Conservation (phyloP, 2,113 vertebrate genomes). For the Chrysochloris asiatica region DNA sequence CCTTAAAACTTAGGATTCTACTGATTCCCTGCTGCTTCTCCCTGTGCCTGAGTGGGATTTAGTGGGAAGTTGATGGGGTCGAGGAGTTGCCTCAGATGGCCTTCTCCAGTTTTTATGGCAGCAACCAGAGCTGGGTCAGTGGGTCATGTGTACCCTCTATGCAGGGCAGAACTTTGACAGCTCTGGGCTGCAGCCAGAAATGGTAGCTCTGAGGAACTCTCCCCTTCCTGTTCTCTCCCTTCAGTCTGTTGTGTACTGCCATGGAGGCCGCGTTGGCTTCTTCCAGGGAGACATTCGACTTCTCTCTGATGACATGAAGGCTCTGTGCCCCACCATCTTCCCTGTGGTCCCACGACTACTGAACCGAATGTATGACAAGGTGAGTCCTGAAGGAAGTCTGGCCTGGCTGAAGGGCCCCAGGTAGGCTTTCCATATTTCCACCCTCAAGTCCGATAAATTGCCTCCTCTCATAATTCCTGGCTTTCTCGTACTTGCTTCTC, state of each 20-base stretch:
- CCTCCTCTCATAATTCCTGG: no score
- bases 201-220: neutral
- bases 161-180: neutral
- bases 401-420: neutral
- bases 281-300: slow-evolving; percentile 98
- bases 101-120: neutral
- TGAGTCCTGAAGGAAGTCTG: slow-evolving; percentile 66
- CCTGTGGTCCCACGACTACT: slow-evolving; percentile 96
- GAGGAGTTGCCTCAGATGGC: neutral
- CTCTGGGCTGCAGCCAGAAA: slow-evolving; percentile 2
- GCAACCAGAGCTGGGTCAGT: slow-evolving; percentile 6
- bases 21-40: neutral
- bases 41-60: neutral
- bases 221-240: slow-evolving; percentile 38
- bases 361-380: slow-evolving; percentile 99
- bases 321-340: slow-evolving; percentile 94
- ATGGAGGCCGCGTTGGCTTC: slow-evolving; percentile 96
- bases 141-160: neutral
- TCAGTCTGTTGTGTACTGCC: slow-evolving; percentile 97
- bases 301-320: slow-evolving; percentile 97
- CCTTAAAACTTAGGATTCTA: neutral
- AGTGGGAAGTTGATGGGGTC: no score
- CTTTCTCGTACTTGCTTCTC: no score
- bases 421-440: neutral
- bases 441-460: neutral